Evolutionary conservation across 2,113 vertebrate genomes (phyloP).

Genomic region (Lophura nycthemera): DNA sequence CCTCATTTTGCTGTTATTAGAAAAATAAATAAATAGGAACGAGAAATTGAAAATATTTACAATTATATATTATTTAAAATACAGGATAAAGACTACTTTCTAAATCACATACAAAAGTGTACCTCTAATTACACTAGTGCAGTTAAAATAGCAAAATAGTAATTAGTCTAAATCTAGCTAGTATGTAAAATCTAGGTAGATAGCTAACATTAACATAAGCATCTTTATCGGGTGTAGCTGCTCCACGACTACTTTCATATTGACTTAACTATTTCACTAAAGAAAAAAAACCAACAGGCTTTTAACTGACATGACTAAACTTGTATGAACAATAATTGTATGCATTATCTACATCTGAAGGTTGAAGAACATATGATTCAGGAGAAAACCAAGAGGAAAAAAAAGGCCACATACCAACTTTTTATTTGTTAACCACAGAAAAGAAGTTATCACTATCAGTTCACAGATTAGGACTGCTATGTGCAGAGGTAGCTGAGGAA

Average conservation of each 20-base stretch:
- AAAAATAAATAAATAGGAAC: neutral
- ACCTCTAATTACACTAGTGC: neutral
- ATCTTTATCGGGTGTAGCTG: neutral
- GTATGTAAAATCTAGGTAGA: neutral
- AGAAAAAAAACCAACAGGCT: neutral
- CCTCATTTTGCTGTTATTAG: neutral
- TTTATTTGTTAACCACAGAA: neutral
- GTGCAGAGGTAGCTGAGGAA: neutral
- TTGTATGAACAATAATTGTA: neutral
- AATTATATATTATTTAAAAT: neutral
- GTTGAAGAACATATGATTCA: neutral
- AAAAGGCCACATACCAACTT: neutral
- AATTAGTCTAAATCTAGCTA: neutral
- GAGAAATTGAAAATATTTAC: constrained; percentile 19
- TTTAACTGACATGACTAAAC: neutral
- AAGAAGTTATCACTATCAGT: neutral
- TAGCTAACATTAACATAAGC: neutral
- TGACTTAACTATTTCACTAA: neutral
- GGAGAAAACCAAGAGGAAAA: neutral
- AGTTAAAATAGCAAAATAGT: neutral
- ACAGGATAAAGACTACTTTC: neutral
- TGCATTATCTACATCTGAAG: neutral
- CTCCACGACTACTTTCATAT: neutral
- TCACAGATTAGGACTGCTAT: neutral
- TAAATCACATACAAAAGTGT: neutral